These are phyloP conservation scores for Leptodirus hochenwartii DNA, from an alignment of 2,888 invertebrate genomes.

Conservation along the genomic window DNA sequence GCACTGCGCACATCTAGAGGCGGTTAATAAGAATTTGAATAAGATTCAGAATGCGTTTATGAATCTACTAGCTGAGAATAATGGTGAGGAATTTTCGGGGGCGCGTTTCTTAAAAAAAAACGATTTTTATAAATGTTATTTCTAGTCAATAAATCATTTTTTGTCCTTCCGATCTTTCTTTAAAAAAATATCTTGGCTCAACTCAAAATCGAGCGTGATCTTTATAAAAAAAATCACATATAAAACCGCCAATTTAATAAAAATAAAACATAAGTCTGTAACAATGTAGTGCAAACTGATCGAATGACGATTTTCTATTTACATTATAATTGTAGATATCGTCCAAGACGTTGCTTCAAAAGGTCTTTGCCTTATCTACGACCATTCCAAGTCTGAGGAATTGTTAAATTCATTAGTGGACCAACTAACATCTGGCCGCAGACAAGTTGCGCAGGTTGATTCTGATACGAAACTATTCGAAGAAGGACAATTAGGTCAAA, in stretches of 20 bases:
- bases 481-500: conserved; percentile 69
- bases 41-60: conserved; percentile 69
- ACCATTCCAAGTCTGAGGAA: conserved; percentile 52
- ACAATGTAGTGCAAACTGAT: neutral
- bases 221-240: conserved; percentile 1
- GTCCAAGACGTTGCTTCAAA: conserved; percentile 89
- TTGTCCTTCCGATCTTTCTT: no score
- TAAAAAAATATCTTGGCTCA: no score
- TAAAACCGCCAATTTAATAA: neutral
- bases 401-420: conserved; percentile 64
- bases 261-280: neutral
- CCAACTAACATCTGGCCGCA: conserved; percentile 64
- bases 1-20: conserved; percentile 52
- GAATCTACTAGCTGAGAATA: conserved; percentile 72
- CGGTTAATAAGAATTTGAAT: conserved; percentile 46
- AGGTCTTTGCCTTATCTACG: conserved; percentile 75
- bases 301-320: no score
- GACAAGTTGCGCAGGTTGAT: conserved; percentile 53
- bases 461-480: conserved; percentile 76
- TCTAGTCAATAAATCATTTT: no score
- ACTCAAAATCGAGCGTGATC: neutral
- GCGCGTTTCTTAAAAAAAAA: no score
- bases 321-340: conserved; percentile 42
- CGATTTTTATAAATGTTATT: no score
- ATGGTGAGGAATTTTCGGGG: conserved; percentile 48